Evolutionary conservation across 1,140 invertebrate genomes (phyloP), one percentile per base, ranked within the genome.

Genomic region (Eriosoma lanigerum): DNA sequence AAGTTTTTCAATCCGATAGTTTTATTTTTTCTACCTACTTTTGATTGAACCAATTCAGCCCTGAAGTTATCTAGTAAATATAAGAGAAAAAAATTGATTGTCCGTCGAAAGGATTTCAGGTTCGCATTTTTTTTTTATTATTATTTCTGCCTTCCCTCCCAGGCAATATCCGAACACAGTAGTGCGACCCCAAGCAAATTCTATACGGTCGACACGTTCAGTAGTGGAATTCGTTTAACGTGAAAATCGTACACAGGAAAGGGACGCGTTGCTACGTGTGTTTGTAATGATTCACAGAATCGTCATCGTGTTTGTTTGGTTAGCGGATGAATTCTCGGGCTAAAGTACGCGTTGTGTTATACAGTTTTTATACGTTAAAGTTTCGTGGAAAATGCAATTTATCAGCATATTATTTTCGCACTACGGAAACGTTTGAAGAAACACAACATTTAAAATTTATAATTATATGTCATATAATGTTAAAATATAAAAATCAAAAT

Each of bases 211-310:
- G 29, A 64, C 62, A 44, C 62, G 62, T 64, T 19, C 3, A 0
- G 19, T 1, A 19, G 21, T n/a, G 64, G 64, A 66, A 66, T 66
- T 66, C 64, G 64, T 66, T 66, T 46, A 66, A 66, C 64, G 62
- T 44, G 62, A 64, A 58, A 58, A 58, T 24, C 21, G 56, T 5
- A 26, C n/a, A n/a, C n/a, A n/a, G n/a, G n/a, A n/a, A n/a, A n/a
- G n/a, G n/a, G n/a, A n/a, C n/a, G n/a, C 32, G 32, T 38, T 38
- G 32, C 3, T 8, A 38, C 32, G 32, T 8, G 32, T 12, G 29
- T 21, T 17, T 15, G 64, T 44, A 66, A 66, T 66, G 32, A 15
- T 21, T 17, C 60, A 32, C 38, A 21, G 19, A 48, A 17, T 46
- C 38, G 64, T 48, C 38, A 17, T 68, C 13, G 44, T 38, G 32